Evolutionary conservation across 2,888 invertebrate species (phyloP), one percentile per base, ranked within the genome.

Genomic region (Gastracanthus pulcherrimus): DNA sequence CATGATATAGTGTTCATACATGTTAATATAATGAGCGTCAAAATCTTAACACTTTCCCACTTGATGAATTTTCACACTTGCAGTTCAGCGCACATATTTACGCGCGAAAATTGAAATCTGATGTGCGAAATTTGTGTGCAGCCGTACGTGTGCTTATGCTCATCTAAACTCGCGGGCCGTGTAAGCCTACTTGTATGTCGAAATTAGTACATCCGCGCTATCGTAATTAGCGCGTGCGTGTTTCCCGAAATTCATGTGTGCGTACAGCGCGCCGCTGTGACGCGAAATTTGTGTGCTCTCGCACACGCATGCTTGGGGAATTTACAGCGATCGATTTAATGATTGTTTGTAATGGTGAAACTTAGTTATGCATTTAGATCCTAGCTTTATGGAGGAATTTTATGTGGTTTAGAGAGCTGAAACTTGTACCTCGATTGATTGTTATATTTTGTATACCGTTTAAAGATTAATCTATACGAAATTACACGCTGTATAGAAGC

Each of bases 341-440:
- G 62, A 62, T 62, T 34, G 62, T 62, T 62, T 62, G 62, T 62
- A 34, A 62, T n/a, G 19, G 62, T 6, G 23, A 55, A 55, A 55
- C 26, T 9, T 19, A 23, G 55, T 55, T 55, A 55, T 6, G n/a
- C n/a, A n/a, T n/a, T n/a, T n/a, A n/a, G n/a, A n/a, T n/a, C n/a
- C n/a, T n/a, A n/a, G n/a, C n/a, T n/a, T n/a, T n/a, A n/a, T n/a
- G n/a, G n/a, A n/a, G n/a, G n/a, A n/a, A n/a, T n/a, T n/a, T n/a
- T n/a, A n/a, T n/a, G n/a, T n/a, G n/a, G n/a, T n/a, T n/a, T n/a
- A n/a, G n/a, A n/a, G n/a, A n/a, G n/a, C n/a, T n/a, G n/a, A n/a
- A n/a, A n/a, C n/a, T n/a, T n/a, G n/a, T n/a, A n/a, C n/a, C n/a
- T n/a, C n/a, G n/a, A n/a, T n/a, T n/a, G n/a, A n/a, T n/a, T n/a